phyloP scores from a whole-genome alignment of 2,797 vertebrate genomes.

The Chrysocyon brachyurus region DNA sequence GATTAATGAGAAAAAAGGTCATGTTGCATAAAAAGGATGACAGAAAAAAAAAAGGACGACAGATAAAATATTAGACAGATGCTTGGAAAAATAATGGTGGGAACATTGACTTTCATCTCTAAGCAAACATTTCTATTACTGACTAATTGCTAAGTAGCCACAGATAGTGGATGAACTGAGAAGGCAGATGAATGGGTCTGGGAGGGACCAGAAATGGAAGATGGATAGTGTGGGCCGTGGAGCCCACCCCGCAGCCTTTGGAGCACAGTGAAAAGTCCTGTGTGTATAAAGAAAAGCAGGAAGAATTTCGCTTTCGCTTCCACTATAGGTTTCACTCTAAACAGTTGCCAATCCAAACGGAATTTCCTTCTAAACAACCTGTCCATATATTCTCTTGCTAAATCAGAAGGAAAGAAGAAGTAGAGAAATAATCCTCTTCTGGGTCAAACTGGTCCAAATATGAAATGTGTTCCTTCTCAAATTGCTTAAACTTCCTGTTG shows the following conservation, averaged over 20 bases:
- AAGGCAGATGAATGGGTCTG: neutral
- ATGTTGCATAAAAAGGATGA: neutral
- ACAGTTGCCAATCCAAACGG: neutral
- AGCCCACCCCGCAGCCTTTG: neutral
- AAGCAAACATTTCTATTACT: slow-evolving; percentile 30
- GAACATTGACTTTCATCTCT: neutral
- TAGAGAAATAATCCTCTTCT: slow-evolving; percentile 28
- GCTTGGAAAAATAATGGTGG: neutral
- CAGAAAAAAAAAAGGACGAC: neutral
- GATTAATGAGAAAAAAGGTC: neutral
- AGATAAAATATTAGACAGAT: slow-evolving; percentile 16
- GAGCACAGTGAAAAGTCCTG: neutral
- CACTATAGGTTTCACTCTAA: neutral
- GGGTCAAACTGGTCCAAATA: slow-evolving; percentile 13
- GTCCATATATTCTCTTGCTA: neutral
- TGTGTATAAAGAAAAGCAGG: neutral
- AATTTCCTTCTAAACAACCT: neutral
- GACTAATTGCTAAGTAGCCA: neutral
- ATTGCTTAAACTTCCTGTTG: neutral
- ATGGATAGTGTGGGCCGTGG: neutral
- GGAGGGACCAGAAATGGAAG: slow-evolving; percentile 9
- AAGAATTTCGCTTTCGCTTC: neutral
- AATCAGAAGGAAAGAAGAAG: neutral
- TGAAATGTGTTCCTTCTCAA: neutral
- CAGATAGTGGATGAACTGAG: neutral